These are phyloP conservation scores for Tokudaia tokunoshimensis DNA, from an alignment of 2,797 vertebrate genomes.

Conservation along the genomic window DNA sequence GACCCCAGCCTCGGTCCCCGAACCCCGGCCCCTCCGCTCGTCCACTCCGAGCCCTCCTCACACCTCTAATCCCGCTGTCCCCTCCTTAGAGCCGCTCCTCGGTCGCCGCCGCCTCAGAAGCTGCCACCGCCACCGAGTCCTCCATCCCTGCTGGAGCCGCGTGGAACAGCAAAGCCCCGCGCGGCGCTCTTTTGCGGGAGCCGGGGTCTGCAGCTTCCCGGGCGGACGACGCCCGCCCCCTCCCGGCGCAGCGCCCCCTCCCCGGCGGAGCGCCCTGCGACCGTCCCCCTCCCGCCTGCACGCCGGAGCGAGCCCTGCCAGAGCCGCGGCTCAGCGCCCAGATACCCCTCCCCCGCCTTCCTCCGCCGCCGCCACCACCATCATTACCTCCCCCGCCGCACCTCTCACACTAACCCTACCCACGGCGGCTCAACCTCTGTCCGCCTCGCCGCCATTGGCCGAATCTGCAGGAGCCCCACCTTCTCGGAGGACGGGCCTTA, in stretches of 20 bases:
- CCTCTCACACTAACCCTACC: conserved; percentile 84
- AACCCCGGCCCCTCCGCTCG: conserved; percentile 60
- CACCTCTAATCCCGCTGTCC: conserved; percentile 78
- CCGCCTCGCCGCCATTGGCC: conserved; percentile 78
- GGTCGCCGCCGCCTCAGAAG: conserved; percentile 74
- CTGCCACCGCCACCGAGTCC: conserved; percentile 76
- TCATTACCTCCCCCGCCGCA: conserved; percentile 84
- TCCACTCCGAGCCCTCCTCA: conserved; percentile 69
- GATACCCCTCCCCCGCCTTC: conserved; percentile 79
- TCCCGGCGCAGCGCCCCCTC: background rate
- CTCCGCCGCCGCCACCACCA: conserved; percentile 82
- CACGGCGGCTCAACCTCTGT: conserved; percentile 66
- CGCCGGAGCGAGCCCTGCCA: conserved; percentile 64
- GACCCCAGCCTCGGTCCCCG: conserved; percentile 59
- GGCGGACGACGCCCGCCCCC: background rate
- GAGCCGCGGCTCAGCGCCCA: conserved; percentile 72
- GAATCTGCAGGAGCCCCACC: conserved; percentile 68
- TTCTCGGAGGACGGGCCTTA: conserved; percentile 28
- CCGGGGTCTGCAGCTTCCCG: conserved; percentile 19
- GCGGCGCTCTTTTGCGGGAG: conserved; percentile 52
- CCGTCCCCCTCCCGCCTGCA: conserved; percentile 76
- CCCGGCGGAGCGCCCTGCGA: conserved; percentile 58
- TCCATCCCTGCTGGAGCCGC: conserved; percentile 81
- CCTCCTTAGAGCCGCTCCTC: conserved; percentile 76
- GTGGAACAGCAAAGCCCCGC: conserved; percentile 74